Evolutionary conservation across 30 jellyfish, hydroid and myxozoan genomes (phyloP).

Genomic region (Aurelia aurita complex sp. Pacific): DNA sequence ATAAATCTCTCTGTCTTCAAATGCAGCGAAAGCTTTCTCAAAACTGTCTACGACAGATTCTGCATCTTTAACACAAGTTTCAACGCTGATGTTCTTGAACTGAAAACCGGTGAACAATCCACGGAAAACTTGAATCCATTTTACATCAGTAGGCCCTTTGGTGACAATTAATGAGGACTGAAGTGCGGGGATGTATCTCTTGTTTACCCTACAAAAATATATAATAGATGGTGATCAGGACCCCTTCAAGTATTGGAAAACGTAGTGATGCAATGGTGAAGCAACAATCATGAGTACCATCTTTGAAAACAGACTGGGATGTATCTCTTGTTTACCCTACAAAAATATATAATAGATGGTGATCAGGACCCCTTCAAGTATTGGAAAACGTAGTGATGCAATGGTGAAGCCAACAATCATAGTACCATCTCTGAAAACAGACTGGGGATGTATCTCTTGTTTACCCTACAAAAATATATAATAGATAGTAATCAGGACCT

Average conservation of each 20-base stretch:
- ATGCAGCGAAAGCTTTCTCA: conserved; percentile 70
- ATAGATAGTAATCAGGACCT: neutral
- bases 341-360: neutral
- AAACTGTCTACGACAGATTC: conserved; percentile 60
- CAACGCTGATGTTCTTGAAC: conserved; percentile 69
- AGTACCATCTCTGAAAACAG: too few species aligned
- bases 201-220: conserved; percentile 71
- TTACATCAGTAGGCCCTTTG: conserved; percentile 76
- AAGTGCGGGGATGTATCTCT: conserved; percentile 81
- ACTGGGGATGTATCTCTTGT: conserved; percentile 42
- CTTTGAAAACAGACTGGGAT: too few species aligned
- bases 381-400: too few species aligned
- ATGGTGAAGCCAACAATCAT: too few species aligned
- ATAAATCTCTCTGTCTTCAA: conserved; percentile 86
- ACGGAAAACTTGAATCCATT: conserved; percentile 96
- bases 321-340: conserved; percentile 81
- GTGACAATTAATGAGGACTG: conserved; percentile 66
- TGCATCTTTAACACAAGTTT: conserved; percentile 90
- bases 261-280: too few species aligned
- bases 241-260: too few species aligned
- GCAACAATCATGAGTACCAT: too few species aligned
- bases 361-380: too few species aligned
- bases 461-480: conserved; percentile 57
- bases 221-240: neutral
- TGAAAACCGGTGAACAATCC: conserved; percentile 91